Evolutionary conservation across 2,888 invertebrate genomes (phyloP).

Genomic region (Pseudanteris insignis): DNA sequence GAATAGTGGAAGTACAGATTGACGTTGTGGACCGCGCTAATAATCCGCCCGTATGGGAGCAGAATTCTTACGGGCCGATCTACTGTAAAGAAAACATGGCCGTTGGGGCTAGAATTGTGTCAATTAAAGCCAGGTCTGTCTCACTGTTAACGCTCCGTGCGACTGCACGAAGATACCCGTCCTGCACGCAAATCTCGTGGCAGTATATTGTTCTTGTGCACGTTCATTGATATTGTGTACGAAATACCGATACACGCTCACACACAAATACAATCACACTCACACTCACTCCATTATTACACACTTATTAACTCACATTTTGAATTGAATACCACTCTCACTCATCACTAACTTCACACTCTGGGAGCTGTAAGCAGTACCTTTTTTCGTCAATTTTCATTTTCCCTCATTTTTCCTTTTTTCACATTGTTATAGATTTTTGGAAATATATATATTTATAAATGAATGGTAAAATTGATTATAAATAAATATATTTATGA

Average conservation of each 20-base stretch:
- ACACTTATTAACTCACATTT: constrained; percentile 4
- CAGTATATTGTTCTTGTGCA: constrained; percentile 67
- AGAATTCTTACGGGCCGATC: constrained; percentile 95
- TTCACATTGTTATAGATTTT: too few species aligned
- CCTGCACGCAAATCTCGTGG: constrained; percentile 67
- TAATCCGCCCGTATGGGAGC: constrained; percentile 98
- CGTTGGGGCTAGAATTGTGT: constrained; percentile 97
- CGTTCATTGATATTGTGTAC: constrained; percentile 67
- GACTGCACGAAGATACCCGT: constrained; percentile 64
- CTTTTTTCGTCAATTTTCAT: too few species aligned
- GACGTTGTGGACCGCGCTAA: constrained; percentile 98
- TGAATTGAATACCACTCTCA: constrained; percentile 32
- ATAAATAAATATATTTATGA: too few species aligned
- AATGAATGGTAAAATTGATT: background rate
- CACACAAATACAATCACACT: constrained; percentile 40
- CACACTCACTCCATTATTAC: constrained; percentile 4
- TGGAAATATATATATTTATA: background rate
- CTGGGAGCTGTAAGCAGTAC: constrained; percentile 38
- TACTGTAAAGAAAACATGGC: constrained; percentile 97
- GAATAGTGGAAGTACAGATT: constrained; percentile 97
- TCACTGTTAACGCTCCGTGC: constrained; percentile 65
- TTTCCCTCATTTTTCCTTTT: too few species aligned
- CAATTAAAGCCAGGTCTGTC: constrained; percentile 98
- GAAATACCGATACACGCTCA: constrained; percentile 53
- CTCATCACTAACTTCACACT: constrained; percentile 29